phyloP scores from a whole-genome alignment of 2,888 invertebrate species.

The Sinhomidia bicolor region DNA sequence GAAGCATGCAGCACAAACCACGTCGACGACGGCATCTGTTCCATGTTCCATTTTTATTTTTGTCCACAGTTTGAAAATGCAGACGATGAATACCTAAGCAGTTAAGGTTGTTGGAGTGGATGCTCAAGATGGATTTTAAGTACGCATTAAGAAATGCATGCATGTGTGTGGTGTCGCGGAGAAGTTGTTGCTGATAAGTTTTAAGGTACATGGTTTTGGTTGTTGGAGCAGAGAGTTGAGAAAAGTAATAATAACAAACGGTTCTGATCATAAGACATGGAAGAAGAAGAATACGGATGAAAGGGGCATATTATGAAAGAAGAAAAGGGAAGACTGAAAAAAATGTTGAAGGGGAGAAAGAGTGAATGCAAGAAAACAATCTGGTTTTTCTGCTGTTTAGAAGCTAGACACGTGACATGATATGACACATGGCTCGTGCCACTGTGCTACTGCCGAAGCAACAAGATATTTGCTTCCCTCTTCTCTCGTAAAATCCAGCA shows the following conservation, averaged over 20 bases:
- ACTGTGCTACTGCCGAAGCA: constrained; percentile 27
- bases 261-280: neutral
- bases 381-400: constrained; percentile 43
- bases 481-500: too few species aligned
- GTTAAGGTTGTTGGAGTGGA: neutral
- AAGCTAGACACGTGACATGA: constrained; percentile 71
- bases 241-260: neutral
- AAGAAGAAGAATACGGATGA: neutral
- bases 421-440: constrained; percentile 74
- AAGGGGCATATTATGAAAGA: neutral
- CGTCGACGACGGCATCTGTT: constrained; percentile 56
- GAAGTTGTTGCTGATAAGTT: too few species aligned
- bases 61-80: constrained; percentile 67
- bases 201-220: too few species aligned
- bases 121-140: neutral
- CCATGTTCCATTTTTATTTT: constrained; percentile 53
- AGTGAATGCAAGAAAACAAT: constrained; percentile 14
- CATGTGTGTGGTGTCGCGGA: constrained; percentile 6
- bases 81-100: constrained; percentile 27
- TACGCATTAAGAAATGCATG: neutral
- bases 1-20: too few species aligned
- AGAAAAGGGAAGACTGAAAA: constrained; percentile 26
- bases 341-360: constrained; percentile 34
- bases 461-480: too few species aligned
- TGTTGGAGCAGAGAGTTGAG: too few species aligned